Base-by-base conservation (phyloP, 2,797 vertebrate genomes). In the Acanthurus lineatus region DNA sequence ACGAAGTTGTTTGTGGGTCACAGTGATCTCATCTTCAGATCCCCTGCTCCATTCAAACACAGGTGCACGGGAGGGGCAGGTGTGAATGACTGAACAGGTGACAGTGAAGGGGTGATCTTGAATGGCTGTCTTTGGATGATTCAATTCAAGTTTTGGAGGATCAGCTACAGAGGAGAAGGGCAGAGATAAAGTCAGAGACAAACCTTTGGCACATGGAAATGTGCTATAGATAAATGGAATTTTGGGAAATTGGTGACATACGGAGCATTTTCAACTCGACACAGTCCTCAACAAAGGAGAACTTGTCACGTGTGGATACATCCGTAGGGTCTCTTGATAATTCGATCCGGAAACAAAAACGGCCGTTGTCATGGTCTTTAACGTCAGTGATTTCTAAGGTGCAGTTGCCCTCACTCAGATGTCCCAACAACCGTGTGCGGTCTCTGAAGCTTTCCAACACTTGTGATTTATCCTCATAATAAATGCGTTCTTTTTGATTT, bases 301-400 rank as follows among this genome's bases (percentile, higher is more conserved):
- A 93, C 35, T 42, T 84, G 3, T 92, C 73, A 0, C 0, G 0
- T 2, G 63, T 52, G 2, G 22, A 1, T 0, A 1, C 0, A 4
- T 71, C 69, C 0, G 0, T 8, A 4, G 42, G 40, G 1, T 0
- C 5, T 0, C 0, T 0, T 17, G 64, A 61, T 0, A 88, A 51
- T 76, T 93, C 86, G 16, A 81, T 22, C 0, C 87, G 65, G 83
- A 94, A 94, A 79, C 94, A 94, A 81, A 83, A 95, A 2, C 91
- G 88, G 0, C 92, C 86, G 0, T 80, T 78, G 81, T 95, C 93
- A 8, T 90, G 78, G 56, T 86, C 16, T 73, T 14, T 92, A 14
- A 95, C 0, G 0, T 64, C 0, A 7, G 0, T 67, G 0, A 95
- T 91, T 82, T 93, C 85, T 79, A 95, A 79, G 9, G 88, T 86